Conservation (phyloP, 2,888 invertebrate species). For the Stramonita haemastoma region DNA sequence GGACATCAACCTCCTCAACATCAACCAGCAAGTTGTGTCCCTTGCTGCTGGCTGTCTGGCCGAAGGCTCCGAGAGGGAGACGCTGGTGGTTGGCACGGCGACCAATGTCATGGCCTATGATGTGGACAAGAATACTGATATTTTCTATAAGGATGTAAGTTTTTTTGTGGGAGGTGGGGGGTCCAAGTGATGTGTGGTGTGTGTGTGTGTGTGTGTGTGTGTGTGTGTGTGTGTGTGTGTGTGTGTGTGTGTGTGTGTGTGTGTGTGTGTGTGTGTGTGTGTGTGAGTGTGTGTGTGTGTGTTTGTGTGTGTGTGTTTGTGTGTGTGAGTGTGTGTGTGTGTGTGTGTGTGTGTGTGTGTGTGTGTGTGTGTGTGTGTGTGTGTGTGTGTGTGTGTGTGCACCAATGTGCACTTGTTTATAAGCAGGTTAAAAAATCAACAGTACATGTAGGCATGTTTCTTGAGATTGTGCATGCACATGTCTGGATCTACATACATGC, state of each 20-base stretch:
- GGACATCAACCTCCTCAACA: conserved; percentile 83
- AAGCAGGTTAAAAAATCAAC: neutral
- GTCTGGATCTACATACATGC: no score
- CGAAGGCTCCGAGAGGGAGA: conserved; percentile 82
- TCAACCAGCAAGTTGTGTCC: conserved; percentile 88
- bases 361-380: neutral
- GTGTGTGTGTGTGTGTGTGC: neutral
- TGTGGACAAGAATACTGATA: conserved; percentile 92
- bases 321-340: neutral
- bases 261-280: no score
- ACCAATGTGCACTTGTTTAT: neutral
- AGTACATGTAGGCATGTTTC: neutral
- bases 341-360: no score
- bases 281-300: no score
- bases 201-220: no score
- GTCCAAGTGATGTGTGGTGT: no score
- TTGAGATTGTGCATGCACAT: no score
- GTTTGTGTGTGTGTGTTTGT: neutral
- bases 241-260: no score
- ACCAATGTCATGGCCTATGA: conserved; percentile 90
- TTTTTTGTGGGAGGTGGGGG: no score
- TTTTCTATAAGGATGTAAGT: conserved; percentile 90
- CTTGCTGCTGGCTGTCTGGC: conserved; percentile 86
- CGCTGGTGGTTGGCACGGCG: conserved; percentile 88
- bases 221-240: no score